These are phyloP conservation scores for Cactoblastis cactorum DNA, from an alignment of 2,888 invertebrate species.

Conservation along the genomic window DNA sequence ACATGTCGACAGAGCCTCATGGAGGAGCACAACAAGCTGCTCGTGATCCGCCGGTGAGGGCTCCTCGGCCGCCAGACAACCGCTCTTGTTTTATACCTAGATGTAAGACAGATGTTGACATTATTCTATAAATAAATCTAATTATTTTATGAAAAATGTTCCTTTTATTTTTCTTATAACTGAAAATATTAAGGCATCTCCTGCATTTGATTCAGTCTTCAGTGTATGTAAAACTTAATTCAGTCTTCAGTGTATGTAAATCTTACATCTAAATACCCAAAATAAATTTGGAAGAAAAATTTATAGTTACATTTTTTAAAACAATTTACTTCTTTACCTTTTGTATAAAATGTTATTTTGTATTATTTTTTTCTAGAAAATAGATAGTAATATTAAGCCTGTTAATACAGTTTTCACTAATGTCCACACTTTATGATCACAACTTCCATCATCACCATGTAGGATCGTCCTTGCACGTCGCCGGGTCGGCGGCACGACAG, in stretches of 20 bases:
- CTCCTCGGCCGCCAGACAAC: background rate
- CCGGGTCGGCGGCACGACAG: slow-evolving; percentile 74
- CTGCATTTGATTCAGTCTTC: too few relatives aligned
- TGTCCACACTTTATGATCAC: background rate
- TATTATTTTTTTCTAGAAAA: too few relatives aligned
- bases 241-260: too few relatives aligned
- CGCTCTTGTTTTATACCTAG: slow-evolving; percentile 20
- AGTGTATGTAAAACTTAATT: too few relatives aligned
- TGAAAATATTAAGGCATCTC: too few relatives aligned
- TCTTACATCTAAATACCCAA: too few relatives aligned
- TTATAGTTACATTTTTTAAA: too few relatives aligned
- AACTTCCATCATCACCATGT: slow-evolving; percentile 27
- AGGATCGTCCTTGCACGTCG: slow-evolving; percentile 16
- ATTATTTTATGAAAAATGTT: slow-evolving; percentile 11
- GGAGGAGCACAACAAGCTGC: slow-evolving; percentile 77
- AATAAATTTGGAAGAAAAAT: too few relatives aligned
- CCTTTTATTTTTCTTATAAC: background rate
- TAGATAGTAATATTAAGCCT: too few relatives aligned
- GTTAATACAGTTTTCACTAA: too few relatives aligned
- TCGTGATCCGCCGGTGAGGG: slow-evolving; percentile 51
- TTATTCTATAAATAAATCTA: background rate
- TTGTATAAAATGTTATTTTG: too few relatives aligned
- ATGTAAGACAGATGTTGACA: background rate
- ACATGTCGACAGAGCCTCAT: slow-evolving; percentile 71
- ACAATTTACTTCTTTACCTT: too few relatives aligned